Conservation (phyloP, 2,113 vertebrate genomes). For the Pangasianodon gigas region DNA sequence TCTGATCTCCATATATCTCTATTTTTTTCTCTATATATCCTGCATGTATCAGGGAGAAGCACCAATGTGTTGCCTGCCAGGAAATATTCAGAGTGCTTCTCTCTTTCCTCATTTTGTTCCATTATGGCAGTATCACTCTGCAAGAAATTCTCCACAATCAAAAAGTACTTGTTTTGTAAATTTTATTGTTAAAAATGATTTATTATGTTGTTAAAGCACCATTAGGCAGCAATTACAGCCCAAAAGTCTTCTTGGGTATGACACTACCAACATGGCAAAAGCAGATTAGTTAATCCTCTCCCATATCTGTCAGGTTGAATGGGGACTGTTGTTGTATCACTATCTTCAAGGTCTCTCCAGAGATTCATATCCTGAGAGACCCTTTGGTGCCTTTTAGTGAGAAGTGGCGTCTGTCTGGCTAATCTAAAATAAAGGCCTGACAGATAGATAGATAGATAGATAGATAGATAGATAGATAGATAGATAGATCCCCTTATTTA, state of each 20-base stretch:
- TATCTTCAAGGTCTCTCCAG: background rate
- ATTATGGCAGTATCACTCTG: background rate
- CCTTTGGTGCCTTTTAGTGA: background rate
- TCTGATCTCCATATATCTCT: constrained; percentile 8
- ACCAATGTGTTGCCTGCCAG: background rate
- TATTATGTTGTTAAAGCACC: background rate
- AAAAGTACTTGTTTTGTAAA: background rate
- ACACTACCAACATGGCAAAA: background rate
- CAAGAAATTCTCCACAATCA: background rate
- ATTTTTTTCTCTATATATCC: background rate
- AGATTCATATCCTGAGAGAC: background rate
- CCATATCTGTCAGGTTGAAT: background rate
- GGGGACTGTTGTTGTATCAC: background rate
- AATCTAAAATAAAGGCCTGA: background rate
- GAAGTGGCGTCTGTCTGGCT: background rate
- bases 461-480: background rate
- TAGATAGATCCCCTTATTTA: too few species aligned
- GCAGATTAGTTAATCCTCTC: background rate
- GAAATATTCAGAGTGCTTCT: background rate
- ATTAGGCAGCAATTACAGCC: background rate
- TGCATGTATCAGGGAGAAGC: background rate
- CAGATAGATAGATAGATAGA: background rate
- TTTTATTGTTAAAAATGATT: background rate
- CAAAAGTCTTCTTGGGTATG: background rate
- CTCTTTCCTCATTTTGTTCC: background rate